These are phyloP conservation scores for Equus przewalskii DNA, from an alignment of 2,113 vertebrate species.

Conservation along the genomic window DNA sequence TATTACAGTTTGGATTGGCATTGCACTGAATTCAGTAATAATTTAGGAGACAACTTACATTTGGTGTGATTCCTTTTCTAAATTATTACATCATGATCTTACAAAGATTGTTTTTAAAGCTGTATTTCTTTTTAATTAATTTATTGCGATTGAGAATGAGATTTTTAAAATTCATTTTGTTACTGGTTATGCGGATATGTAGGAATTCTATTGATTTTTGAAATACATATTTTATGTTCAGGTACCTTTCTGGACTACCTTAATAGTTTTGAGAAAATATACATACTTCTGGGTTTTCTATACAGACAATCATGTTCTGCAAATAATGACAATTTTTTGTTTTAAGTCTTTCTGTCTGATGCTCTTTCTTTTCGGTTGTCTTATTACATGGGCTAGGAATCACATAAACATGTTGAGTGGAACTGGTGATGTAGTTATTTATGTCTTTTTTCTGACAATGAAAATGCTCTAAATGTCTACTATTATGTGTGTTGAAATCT, in stretches of 20 bases:
- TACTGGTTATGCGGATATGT: background rate
- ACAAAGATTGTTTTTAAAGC: background rate
- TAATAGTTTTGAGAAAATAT: background rate
- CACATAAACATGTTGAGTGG: background rate
- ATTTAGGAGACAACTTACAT: background rate
- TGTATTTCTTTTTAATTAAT: background rate
- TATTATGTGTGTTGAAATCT: background rate
- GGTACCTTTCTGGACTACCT: background rate
- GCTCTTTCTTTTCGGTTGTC: background rate
- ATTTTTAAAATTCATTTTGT: background rate
- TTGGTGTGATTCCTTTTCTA: background rate
- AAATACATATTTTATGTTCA: background rate
- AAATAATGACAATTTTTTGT: background rate
- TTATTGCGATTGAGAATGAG: background rate
- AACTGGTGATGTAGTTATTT: background rate
- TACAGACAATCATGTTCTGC: background rate
- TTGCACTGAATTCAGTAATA: background rate
- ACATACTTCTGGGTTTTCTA: background rate
- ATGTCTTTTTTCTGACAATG: background rate
- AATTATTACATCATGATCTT: background rate
- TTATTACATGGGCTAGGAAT: background rate
- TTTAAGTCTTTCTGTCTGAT: background rate
- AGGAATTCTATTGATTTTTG: background rate
- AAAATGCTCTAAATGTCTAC: background rate
- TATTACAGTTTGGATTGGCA: background rate